Percentiles rank a stretch among this genome's conserved stretches.
phyloP scores from a whole-genome alignment of 2,888 invertebrate genomes.

The Acanthosepion esculentum region DNA sequence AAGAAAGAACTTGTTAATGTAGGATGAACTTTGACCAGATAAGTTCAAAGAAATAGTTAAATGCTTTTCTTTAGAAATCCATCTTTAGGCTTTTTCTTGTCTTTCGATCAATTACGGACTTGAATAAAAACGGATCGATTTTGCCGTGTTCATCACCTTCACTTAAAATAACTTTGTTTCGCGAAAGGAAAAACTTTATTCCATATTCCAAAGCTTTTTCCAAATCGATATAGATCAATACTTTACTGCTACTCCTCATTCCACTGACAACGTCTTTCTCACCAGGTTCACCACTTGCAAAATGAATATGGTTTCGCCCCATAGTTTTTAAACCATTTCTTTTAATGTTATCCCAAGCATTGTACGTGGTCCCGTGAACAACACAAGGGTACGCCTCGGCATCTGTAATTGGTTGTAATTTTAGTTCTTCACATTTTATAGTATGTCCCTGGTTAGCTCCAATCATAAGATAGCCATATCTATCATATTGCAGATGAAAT shows the following conservation, averaged over 20 bases:
- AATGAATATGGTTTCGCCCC: constrained; percentile 5
- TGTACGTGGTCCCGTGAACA: background rate
- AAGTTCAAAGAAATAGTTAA: too few species aligned
- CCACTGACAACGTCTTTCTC: background rate
- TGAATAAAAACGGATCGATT: background rate
- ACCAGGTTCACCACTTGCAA: background rate
- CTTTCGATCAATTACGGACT: background rate
- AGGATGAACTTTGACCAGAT: too few species aligned
- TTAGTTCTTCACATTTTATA: background rate
- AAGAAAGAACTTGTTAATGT: too few species aligned
- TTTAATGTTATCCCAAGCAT: background rate
- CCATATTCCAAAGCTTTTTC: background rate
- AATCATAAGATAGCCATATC: background rate
- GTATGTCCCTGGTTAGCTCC: constrained; percentile 24
- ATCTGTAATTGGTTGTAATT: background rate
- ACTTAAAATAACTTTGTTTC: background rate
- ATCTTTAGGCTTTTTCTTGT: background rate
- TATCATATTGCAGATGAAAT: background rate
- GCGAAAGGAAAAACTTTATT: constrained; percentile 21
- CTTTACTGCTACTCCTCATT: background rate
- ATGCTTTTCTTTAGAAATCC: too few species aligned
- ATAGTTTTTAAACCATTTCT: background rate
- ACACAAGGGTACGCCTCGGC: background rate
- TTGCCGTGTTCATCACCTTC: background rate
- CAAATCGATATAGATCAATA: constrained; percentile 38